phyloP scores from a whole-genome alignment of 2,888 invertebrate genomes.

The Ellobium chinense region DNA sequence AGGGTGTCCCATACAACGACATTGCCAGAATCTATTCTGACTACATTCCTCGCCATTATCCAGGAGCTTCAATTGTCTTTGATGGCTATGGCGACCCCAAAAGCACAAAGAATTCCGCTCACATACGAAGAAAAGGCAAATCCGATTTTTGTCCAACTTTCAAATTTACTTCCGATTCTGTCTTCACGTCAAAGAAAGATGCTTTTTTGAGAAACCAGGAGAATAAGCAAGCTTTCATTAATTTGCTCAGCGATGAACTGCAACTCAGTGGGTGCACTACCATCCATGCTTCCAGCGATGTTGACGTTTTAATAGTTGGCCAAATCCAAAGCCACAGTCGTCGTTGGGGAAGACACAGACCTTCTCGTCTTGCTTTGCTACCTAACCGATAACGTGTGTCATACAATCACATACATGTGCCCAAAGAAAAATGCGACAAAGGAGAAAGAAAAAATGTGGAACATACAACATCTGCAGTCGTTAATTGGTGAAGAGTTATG shows the following conservation, averaged over 20 bases:
- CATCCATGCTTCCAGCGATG: constrained; percentile 59
- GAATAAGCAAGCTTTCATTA: constrained; percentile 61
- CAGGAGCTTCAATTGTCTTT: constrained; percentile 48
- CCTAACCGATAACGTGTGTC: not conserved
- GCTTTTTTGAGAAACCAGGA: constrained; percentile 54
- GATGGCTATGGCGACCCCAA: constrained; percentile 52
- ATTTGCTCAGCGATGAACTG: constrained; percentile 48
- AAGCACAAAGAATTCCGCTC: constrained; percentile 51
- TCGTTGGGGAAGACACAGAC: constrained; percentile 54
- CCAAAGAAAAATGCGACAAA: not conserved
- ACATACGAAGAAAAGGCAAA: constrained; percentile 41
- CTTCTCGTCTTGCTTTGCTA: constrained; percentile 49
- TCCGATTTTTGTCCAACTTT: constrained; percentile 22
- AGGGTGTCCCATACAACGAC: constrained; percentile 28
- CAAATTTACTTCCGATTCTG: constrained; percentile 52
- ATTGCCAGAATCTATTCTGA: constrained; percentile 33
- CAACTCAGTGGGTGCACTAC: constrained; percentile 28
- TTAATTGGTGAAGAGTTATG: not conserved
- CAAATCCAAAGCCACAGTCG: constrained; percentile 6
- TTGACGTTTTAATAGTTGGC: constrained; percentile 60
- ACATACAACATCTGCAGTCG: not conserved
- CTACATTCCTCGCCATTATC: constrained; percentile 33
- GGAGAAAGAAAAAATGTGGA: not conserved
- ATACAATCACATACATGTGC: not conserved
- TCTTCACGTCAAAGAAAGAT: constrained; percentile 56